Conservation (phyloP, 2,797 vertebrate genomes). For the Champsocephalus esox region DNA sequence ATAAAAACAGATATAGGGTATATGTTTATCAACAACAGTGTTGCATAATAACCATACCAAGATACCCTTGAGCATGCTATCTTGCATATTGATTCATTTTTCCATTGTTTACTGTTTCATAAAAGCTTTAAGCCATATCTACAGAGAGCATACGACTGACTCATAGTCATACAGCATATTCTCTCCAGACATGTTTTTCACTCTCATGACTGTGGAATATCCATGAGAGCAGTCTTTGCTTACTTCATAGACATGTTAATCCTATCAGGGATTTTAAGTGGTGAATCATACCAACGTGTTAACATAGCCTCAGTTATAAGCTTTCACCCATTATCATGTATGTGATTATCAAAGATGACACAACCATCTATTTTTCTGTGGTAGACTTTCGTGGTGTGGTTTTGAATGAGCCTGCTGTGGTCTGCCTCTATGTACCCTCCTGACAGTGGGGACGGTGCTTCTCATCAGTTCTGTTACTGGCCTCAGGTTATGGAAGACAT, state of each 20-base stretch:
- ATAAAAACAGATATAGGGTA: slow-evolving; percentile 52
- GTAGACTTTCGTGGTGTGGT: not conserved
- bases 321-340: not conserved
- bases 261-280: slow-evolving; percentile 36
- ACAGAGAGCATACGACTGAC: slow-evolving; percentile 21
- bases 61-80: slow-evolving; percentile 27
- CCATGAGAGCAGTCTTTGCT: slow-evolving; percentile 16
- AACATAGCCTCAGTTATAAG: slow-evolving; percentile 9
- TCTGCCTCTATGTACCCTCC: slow-evolving; percentile 53
- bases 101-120: no score
- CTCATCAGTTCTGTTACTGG: slow-evolving; percentile 81
- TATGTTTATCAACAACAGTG: slow-evolving; percentile 59
- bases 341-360: not conserved
- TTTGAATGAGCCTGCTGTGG: slow-evolving; percentile 12
- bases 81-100: not conserved
- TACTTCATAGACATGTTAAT: slow-evolving; percentile 43
- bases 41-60: slow-evolving; percentile 50
- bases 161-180: slow-evolving; percentile 29
- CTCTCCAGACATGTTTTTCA: not conserved
- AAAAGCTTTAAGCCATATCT: slow-evolving; percentile 20
- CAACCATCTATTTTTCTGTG: not conserved
- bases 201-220: slow-evolving; percentile 55
- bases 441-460: slow-evolving; percentile 77
- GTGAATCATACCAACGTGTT: slow-evolving; percentile 22
- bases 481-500: slow-evolving; percentile 82